Evolutionary conservation across 2,888 invertebrate species (phyloP), one percentile per base, ranked within the genome.

Genomic region (Labia minor): DNA sequence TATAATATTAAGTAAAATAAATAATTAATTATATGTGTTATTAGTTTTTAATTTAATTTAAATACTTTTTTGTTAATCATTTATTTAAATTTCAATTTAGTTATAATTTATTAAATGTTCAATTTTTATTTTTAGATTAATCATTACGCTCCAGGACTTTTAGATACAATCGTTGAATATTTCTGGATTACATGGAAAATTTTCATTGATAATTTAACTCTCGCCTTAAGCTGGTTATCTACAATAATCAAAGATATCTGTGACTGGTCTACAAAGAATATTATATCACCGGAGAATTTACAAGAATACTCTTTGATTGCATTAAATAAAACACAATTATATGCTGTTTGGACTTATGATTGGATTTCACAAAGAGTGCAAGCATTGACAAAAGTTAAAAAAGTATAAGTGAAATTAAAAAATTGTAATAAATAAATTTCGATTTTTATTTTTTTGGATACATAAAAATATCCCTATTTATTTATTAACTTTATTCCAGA

Each of bases 331-430:
- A 89, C 89, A 16, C 83, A 85, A 72, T 78, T 80, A 71, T 85
- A 85, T 69, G 85, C 88, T 66, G 79, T 83, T 8, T 81, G 87
- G 71, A 89, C 87, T 73, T 88, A 86, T 75, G 83, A 85, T 74
- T 88, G 88, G 86, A 83, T 89, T 72, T 85, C 88, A 76, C 83
- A 91, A 78, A 88, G 94, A 82, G 86, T 90, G 37, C 86, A 89
- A 76, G 80, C 84, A 33, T 83, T 87, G 74, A 86, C 87, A 10
- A 85, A 86, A 78, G 84, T 86, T 77, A 49, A 49, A 14, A 85
- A 87, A 74, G 86, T 85, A 84, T 78, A 77, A 49, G 4, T 26
- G 4, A 26, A 26, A 26, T 6, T 26, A 26, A 26, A 26, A 26
- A 26, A 26, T 26, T 26, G 8, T 6, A 26, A 26, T 6, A 26